Conservation (phyloP, 2,113 vertebrate species). For the Cynoglossus semilaevis region DNA sequence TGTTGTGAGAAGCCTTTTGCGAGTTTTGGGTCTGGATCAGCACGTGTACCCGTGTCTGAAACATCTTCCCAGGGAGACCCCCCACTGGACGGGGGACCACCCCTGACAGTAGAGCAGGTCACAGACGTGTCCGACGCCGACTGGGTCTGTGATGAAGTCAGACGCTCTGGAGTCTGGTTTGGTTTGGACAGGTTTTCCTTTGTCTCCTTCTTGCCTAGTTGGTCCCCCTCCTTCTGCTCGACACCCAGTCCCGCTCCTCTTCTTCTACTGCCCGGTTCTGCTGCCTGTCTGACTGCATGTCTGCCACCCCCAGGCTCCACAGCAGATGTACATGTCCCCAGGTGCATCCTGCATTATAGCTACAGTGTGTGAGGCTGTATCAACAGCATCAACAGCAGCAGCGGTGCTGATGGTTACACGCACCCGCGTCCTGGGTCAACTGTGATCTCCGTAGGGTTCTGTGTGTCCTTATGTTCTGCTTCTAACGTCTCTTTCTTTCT, state of each 20-base stretch:
- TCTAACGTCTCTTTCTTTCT: slow-evolving; percentile 55
- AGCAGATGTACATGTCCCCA: slow-evolving; percentile 62
- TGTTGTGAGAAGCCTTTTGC: no score
- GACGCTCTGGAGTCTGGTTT: no score
- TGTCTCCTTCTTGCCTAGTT: slow-evolving; percentile 23
- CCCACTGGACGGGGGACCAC: no score
- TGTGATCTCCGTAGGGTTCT: slow-evolving; percentile 33
- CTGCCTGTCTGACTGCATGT: slow-evolving; percentile 71
- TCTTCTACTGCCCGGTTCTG: slow-evolving; percentile 40
- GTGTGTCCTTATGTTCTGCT: slow-evolving; percentile 39
- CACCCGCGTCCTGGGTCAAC: slow-evolving; percentile 7
- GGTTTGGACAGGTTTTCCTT: no score
- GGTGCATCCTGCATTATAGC: slow-evolving; percentile 70
- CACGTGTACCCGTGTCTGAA: no score
- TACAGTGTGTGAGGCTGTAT: no score
- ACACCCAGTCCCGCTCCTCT: slow-evolving; percentile 16
- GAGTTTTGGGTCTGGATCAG: no score
- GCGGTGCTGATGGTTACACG: not conserved
- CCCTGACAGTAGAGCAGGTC: no score
- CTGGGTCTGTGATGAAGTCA: no score
- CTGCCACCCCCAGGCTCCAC: slow-evolving; percentile 54
- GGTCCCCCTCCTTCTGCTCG: slow-evolving; percentile 35
- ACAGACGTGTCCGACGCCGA: no score
- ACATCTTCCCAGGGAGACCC: no score
- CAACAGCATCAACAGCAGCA: slow-evolving; percentile 18